Conservation (phyloP, 2,797 vertebrate species). For the Telmatherina bonti region DNA sequence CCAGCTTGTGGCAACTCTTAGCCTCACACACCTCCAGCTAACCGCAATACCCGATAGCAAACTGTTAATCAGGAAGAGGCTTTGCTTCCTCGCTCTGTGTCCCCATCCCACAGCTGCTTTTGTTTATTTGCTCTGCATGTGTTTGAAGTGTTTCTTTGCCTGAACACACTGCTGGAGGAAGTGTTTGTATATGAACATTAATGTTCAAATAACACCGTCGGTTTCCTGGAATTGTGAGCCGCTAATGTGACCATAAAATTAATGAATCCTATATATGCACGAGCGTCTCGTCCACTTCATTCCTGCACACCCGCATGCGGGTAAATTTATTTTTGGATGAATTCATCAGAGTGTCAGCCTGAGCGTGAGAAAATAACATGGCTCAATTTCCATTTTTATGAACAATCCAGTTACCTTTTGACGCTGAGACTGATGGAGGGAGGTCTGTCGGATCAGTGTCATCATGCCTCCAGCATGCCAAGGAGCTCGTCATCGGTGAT, state of each 20-base stretch:
- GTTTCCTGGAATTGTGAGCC: conserved; percentile 37
- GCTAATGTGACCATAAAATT: conserved; percentile 9
- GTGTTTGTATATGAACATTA: conserved; percentile 50
- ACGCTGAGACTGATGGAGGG: conserved; percentile 81
- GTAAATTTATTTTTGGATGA: conserved; percentile 47
- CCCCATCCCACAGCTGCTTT: conserved; percentile 55
- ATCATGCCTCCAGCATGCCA: conserved; percentile 75
- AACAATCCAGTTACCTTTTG: conserved; percentile 83
- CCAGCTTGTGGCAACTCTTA: conserved; percentile 66
- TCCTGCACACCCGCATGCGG: conserved; percentile 27
- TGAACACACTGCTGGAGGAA: conserved; percentile 46
- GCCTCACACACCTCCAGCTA: conserved; percentile 55
- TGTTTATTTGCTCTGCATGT: conserved; percentile 72
- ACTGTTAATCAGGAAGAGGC: conserved; percentile 74
- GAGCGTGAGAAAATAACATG: conserved; percentile 58
- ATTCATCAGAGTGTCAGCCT: conserved; percentile 54
- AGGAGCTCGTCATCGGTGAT: conserved; percentile 67
- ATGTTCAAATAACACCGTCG: conserved; percentile 41
- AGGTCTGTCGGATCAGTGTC: conserved; percentile 82
- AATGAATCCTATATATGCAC: conserved; percentile 36
- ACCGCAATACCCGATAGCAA: conserved; percentile 65
- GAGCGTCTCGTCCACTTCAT: neutral
- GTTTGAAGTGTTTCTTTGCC: conserved; percentile 65
- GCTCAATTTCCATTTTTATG: conserved; percentile 88
- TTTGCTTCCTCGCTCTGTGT: conserved; percentile 55